Percentiles rank a stretch among this genome's conserved stretches.
Evolutionary conservation across 2,888 invertebrate species (phyloP).

Genomic region (Apocheima hispidaria): DNA sequence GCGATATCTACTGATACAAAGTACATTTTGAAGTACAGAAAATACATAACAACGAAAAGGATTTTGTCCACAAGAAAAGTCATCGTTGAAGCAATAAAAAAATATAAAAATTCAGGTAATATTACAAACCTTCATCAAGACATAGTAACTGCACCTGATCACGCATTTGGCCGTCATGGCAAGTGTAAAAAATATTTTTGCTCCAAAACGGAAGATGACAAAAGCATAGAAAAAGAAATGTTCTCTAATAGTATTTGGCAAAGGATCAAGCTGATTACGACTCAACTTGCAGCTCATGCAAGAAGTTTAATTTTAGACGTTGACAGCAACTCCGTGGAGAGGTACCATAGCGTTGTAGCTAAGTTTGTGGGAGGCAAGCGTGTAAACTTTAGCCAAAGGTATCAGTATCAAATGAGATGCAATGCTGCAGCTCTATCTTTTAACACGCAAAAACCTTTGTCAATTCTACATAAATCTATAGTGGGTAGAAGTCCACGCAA

Average conservation of each 20-base stretch:
- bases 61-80: constrained; percentile 5
- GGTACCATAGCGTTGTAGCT: background rate
- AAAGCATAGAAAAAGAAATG: background rate
- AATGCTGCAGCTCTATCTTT: constrained; percentile 32
- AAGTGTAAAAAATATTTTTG: background rate
- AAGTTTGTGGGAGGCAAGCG: constrained; percentile 33
- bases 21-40: constrained; percentile 3
- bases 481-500: constrained; percentile 32
- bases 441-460: constrained; percentile 27
- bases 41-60: constrained; percentile 2
- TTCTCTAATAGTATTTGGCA: background rate
- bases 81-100: background rate
- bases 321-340: background rate
- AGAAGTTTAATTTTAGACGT: constrained; percentile 4
- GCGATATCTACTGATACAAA: constrained; percentile 4
- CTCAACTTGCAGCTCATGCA: background rate
- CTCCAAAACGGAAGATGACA: background rate
- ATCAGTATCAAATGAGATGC: constrained; percentile 28
- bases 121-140: background rate
- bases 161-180: background rate
- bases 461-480: constrained; percentile 29
- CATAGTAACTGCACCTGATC: background rate
- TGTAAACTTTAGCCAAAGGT: constrained; percentile 24
- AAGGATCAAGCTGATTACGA: background rate
- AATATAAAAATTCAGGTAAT: background rate